A percentile compares a stretch with the other conserved stretches of the same genome.
phyloP scores from a whole-genome alignment of 2,888 invertebrate genomes.

The Ichneumoninae sp. region DNA sequence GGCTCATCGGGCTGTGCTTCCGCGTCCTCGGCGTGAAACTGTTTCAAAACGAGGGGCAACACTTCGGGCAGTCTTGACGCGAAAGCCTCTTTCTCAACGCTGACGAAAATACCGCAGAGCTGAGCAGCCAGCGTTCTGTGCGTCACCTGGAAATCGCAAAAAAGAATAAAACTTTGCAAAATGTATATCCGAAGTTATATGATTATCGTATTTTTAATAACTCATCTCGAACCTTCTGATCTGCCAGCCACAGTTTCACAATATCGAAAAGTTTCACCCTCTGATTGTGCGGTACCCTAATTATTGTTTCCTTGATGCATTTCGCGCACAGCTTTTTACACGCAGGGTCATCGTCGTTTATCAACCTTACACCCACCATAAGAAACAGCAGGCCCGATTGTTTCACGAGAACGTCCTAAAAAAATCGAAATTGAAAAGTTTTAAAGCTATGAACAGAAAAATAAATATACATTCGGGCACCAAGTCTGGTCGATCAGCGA shows the following conservation, averaged over 20 bases:
- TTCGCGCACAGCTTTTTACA: constrained; percentile 91
- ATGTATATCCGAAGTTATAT: neutral
- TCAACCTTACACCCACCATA: constrained; percentile 90
- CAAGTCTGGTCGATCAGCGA: neutral
- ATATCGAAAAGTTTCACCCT: constrained; percentile 90
- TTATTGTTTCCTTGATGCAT: constrained; percentile 90
- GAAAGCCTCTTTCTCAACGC: constrained; percentile 90
- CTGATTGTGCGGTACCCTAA: constrained; percentile 86
- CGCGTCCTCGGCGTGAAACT: constrained; percentile 76
- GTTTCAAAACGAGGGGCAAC: constrained; percentile 86
- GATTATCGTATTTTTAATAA: neutral
- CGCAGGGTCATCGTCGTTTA: constrained; percentile 92
- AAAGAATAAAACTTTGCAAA: neutral
- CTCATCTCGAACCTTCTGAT: constrained; percentile 85
- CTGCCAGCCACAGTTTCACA: constrained; percentile 89
- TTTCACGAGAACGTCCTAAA: constrained; percentile 87
- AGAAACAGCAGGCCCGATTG: constrained; percentile 90
- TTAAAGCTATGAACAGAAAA: neutral
- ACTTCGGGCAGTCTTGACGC: constrained; percentile 87
- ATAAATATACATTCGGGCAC: neutral
- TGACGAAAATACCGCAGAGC: constrained; percentile 92
- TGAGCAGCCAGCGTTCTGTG: constrained; percentile 92
- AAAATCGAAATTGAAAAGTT: constrained; percentile 23
- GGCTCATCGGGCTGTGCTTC: constrained; percentile 74
- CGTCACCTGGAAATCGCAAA: constrained; percentile 85